These are phyloP conservation scores for Egretta garzetta DNA, from an alignment of 2,113 vertebrate genomes.

Conservation along the genomic window DNA sequence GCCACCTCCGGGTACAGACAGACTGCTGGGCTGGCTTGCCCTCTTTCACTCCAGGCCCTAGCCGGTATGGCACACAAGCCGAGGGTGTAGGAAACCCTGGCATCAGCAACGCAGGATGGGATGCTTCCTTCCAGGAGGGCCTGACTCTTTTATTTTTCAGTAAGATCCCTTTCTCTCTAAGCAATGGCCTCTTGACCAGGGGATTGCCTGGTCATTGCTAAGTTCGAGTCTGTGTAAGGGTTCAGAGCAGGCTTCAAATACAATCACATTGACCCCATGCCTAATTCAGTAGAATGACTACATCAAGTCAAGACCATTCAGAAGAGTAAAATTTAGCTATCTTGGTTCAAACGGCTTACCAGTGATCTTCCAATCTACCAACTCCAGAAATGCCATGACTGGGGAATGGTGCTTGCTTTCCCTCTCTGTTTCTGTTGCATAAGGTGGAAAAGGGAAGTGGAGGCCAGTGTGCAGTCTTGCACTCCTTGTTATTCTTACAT, in stretches of 20 bases:
- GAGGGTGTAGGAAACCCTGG: not conserved
- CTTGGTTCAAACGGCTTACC: not conserved
- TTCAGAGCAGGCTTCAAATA: not conserved
- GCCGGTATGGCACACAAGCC: rapidly evolving
- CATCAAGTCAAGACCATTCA: not conserved
- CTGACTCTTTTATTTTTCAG: not conserved
- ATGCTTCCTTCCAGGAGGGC: not conserved
- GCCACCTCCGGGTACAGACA: not conserved
- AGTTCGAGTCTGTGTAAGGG: not conserved
- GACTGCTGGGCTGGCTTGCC: not conserved
- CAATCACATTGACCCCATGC: not conserved
- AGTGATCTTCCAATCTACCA: not conserved
- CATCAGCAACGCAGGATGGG: not conserved
- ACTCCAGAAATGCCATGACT: not conserved
- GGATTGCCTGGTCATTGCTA: not conserved
- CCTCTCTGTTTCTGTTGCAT: not conserved
- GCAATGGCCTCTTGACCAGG: not conserved
- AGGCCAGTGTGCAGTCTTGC: not conserved
- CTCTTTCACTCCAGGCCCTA: not conserved
- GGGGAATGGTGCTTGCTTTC: not conserved
- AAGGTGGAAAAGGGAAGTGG: not conserved
- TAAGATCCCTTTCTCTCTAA: not conserved
- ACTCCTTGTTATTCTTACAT: constrained; percentile 38
- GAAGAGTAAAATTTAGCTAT: not conserved
- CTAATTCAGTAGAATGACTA: not conserved